phyloP scores from a whole-genome alignment of 2,888 invertebrate genomes.

The Macrosoma leucophasiata region DNA sequence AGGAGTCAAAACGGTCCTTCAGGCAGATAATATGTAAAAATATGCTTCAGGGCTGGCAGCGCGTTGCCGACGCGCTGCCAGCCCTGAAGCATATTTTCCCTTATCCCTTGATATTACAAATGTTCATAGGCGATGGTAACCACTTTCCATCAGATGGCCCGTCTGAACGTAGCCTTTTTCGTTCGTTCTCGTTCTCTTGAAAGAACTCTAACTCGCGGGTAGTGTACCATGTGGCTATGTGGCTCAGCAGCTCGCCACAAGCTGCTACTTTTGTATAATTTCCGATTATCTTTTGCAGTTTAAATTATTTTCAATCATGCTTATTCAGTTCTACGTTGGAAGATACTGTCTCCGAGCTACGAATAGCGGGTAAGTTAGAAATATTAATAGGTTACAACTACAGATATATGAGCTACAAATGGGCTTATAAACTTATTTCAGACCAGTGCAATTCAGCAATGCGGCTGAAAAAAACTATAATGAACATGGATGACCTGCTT shows the following conservation, averaged over 20 bases:
- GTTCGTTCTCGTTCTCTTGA: too few species aligned
- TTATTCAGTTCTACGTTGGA: slow-evolving; percentile 46
- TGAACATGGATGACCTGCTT: slow-evolving; percentile 34
- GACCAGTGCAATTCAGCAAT: slow-evolving; percentile 43
- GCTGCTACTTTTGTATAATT: not conserved
- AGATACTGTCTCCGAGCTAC: slow-evolving; percentile 39
- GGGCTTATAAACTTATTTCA: slow-evolving; percentile 26
- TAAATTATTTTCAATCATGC: slow-evolving; percentile 38
- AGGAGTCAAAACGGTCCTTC: too few species aligned
- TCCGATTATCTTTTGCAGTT: slow-evolving; percentile 30
- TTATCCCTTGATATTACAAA: too few species aligned
- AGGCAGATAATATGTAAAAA: too few species aligned
- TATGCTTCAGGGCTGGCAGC: too few species aligned
- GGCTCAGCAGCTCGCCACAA: slow-evolving; percentile 1
- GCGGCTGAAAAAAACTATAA: slow-evolving; percentile 32
- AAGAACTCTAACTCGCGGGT: too few species aligned
- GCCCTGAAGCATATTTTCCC: too few species aligned
- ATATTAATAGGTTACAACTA: not conserved
- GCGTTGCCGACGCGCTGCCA: too few species aligned
- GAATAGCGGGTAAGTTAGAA: slow-evolving; percentile 38
- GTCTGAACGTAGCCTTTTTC: too few species aligned
- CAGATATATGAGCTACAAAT: not conserved
- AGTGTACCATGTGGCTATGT: too few species aligned
- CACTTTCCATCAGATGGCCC: too few species aligned
- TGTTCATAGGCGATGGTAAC: too few species aligned